These are phyloP conservation scores for Bruchidius siliquastri DNA, from an alignment of 2,888 invertebrate genomes.

Conservation along the genomic window DNA sequence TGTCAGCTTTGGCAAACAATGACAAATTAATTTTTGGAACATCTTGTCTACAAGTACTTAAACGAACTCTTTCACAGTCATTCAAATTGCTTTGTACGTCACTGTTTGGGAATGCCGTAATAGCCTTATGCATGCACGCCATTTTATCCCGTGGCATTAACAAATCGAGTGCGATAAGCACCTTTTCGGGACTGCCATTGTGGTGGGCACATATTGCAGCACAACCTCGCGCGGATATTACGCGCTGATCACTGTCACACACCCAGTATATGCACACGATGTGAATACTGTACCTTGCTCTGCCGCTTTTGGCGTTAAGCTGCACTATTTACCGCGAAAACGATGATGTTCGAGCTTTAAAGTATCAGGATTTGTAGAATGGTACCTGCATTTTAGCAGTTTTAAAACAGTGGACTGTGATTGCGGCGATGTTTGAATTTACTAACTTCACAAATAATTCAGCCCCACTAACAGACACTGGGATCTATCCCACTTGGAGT, in stretches of 20 bases:
- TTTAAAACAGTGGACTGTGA: too few species aligned
- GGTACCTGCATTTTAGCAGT: too few species aligned
- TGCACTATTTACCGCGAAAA: too few species aligned
- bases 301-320: background rate
- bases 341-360: too few species aligned
- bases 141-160: background rate
- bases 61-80: background rate
- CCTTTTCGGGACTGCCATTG: background rate
- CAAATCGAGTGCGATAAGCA: background rate
- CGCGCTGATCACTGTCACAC: background rate
- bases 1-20: too few species aligned
- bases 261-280: background rate
- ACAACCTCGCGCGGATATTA: background rate
- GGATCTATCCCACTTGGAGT: too few species aligned
- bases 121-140: background rate
- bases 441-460: too few species aligned
- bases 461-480: too few species aligned
- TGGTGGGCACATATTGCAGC: background rate
- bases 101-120: background rate
- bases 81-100: background rate
- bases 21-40: too few species aligned
- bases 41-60: too few species aligned
- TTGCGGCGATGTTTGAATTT: too few species aligned
- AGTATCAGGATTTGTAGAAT: too few species aligned
- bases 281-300: background rate